These are phyloP conservation scores for Meandrina meandrites DNA, from an alignment of 92 coral and sea anemone species.

Conservation along the genomic window DNA sequence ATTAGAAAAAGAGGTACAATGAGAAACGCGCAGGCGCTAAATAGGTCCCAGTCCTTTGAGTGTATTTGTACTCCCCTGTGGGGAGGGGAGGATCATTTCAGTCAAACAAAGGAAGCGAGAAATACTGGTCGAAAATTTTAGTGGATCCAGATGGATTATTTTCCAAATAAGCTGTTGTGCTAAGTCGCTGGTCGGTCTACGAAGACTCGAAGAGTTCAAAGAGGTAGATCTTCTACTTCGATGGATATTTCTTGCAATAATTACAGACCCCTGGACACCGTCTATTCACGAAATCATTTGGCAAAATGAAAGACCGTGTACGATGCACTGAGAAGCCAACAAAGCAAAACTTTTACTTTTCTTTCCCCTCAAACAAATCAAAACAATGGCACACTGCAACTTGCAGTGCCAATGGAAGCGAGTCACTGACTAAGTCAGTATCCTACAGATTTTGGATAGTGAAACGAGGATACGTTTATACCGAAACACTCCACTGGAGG, in stretches of 20 bases:
- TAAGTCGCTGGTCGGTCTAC: background rate
- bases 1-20: constrained; percentile 72
- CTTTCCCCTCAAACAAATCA: no score
- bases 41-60: constrained; percentile 15
- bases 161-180: background rate
- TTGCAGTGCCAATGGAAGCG: constrained; percentile 86
- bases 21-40: constrained; percentile 71
- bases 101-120: background rate
- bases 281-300: no score
- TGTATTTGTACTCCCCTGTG: background rate
- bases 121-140: background rate
- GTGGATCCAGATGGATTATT: background rate
- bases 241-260: background rate
- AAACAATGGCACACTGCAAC: constrained; percentile 77
- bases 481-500: constrained; percentile 54
- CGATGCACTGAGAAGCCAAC: no score
- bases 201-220: background rate
- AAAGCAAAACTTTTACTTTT: no score
- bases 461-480: constrained; percentile 57
- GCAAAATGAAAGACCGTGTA: no score
- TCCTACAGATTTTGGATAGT: constrained; percentile 38
- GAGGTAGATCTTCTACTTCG: background rate
- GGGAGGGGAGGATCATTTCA: background rate
- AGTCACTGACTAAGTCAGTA: constrained; percentile 46
- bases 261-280: no score